A percentile compares a stretch with the other conserved stretches of the same genome.
Evolutionary conservation across 2,888 invertebrate species (phyloP).

Genomic region (Agrotis exclamationis): DNA sequence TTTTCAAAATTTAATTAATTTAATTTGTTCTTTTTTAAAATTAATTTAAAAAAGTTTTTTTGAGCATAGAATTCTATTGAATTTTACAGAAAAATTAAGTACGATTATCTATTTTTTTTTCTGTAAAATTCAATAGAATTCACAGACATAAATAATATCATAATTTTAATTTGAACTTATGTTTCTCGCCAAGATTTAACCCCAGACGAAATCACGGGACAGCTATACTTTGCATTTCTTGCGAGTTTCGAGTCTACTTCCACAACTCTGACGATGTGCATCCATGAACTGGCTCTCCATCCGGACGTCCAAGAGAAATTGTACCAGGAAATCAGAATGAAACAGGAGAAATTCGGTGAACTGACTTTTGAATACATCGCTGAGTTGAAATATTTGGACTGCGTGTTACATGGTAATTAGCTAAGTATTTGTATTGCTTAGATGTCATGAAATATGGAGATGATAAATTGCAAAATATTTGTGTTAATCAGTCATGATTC

Average conservation of each 20-base stretch:
- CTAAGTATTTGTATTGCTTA: no score
- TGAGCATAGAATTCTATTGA: neutral
- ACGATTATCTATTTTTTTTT: neutral
- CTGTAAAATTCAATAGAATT: no score
- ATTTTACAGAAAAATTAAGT: no score
- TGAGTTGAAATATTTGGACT: slow-evolving; percentile 78
- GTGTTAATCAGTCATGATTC: no score
- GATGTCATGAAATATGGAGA: neutral
- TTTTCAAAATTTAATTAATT: no score
- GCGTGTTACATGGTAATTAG: slow-evolving; percentile 76
- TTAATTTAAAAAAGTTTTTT: no score
- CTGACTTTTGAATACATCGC: slow-evolving; percentile 73
- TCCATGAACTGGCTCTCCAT: slow-evolving; percentile 77
- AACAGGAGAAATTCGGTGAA: slow-evolving; percentile 64
- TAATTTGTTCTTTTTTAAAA: no score
- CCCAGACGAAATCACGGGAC: slow-evolving; percentile 79
- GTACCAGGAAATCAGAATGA: slow-evolving; percentile 77
- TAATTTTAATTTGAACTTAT: no score
- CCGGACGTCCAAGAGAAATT: slow-evolving; percentile 82
- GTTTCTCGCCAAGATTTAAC: slow-evolving; percentile 76
- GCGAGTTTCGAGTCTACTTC: slow-evolving; percentile 84
- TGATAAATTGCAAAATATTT: no score
- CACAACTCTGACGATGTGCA: slow-evolving; percentile 74
- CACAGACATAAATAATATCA: neutral
- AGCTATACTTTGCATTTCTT: slow-evolving; percentile 83